Percentiles rank a stretch among this genome's conserved stretches.
phyloP scores from a whole-genome alignment of 2,888 invertebrate genomes.

The Diarsia dahlii region DNA sequence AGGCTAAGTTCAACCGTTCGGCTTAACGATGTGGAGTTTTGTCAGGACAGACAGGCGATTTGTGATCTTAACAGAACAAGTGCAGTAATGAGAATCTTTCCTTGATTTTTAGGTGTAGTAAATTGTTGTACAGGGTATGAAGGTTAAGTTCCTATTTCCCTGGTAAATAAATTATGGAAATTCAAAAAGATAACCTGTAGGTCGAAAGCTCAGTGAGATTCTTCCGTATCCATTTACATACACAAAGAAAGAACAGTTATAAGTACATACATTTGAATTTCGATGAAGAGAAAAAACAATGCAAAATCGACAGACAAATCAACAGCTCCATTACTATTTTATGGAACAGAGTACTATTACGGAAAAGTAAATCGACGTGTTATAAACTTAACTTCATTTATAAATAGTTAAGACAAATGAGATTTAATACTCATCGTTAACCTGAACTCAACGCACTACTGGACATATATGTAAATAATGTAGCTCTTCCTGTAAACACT shows the following conservation, averaged over 20 bases:
- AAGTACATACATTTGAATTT: background rate
- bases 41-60: constrained; percentile 55
- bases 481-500: constrained; percentile 41
- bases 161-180: background rate
- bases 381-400: constrained; percentile 15
- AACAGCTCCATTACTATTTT: background rate
- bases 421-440: constrained; percentile 33
- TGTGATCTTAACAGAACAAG: constrained; percentile 47
- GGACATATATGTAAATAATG: constrained; percentile 43
- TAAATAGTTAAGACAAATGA: constrained; percentile 32
- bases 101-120: constrained; percentile 9
- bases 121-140: background rate
- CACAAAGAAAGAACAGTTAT: background rate
- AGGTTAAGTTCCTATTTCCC: background rate
- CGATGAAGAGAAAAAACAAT: constrained; percentile 2
- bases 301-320: background rate
- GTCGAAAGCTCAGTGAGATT: background rate
- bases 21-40: constrained; percentile 57
- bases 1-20: constrained; percentile 25
- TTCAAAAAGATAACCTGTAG: background rate
- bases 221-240: background rate
- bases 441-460: constrained; percentile 34
- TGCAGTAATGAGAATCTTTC: constrained; percentile 31
- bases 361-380: constrained; percentile 21
- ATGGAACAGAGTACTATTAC: constrained; percentile 6